Conservation (phyloP, 2,113 vertebrate genomes). For the Sinocyclocheilus maitianheensis region DNA sequence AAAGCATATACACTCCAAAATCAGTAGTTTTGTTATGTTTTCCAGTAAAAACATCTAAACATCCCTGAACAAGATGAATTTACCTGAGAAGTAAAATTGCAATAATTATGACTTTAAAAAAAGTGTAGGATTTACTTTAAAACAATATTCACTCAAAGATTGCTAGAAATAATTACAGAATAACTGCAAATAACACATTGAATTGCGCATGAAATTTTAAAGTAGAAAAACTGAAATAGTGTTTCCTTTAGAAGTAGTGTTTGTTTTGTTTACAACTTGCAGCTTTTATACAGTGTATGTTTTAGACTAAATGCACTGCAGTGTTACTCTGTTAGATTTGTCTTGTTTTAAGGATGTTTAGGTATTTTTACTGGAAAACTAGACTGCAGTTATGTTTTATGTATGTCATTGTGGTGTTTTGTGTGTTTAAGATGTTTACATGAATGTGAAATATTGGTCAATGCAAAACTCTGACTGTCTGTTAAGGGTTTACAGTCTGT, state of each 20-base stretch:
- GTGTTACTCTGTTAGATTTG: background rate
- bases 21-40: background rate
- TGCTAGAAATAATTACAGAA: background rate
- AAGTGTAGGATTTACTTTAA: background rate
- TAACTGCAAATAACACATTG: background rate
- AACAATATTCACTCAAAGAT: background rate
- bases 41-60: slow-evolving; percentile 10
- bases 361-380: background rate
- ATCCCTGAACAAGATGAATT: background rate
- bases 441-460: background rate
- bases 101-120: background rate
- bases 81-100: background rate
- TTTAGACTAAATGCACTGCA: background rate
- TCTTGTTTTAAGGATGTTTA: slow-evolving; percentile 8
- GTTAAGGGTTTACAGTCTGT: background rate
- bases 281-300: background rate
- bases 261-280: background rate
- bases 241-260: too few relatives aligned
- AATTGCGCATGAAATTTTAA: too few relatives aligned
- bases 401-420: background rate
- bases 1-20: background rate
- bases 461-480: background rate
- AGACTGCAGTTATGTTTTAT: slow-evolving; percentile 5
- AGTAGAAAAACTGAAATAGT: background rate
- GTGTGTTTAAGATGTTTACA: background rate